Base-by-base conservation (phyloP, 2,888 invertebrate genomes). In the Drosophila nigricruria region DNA sequence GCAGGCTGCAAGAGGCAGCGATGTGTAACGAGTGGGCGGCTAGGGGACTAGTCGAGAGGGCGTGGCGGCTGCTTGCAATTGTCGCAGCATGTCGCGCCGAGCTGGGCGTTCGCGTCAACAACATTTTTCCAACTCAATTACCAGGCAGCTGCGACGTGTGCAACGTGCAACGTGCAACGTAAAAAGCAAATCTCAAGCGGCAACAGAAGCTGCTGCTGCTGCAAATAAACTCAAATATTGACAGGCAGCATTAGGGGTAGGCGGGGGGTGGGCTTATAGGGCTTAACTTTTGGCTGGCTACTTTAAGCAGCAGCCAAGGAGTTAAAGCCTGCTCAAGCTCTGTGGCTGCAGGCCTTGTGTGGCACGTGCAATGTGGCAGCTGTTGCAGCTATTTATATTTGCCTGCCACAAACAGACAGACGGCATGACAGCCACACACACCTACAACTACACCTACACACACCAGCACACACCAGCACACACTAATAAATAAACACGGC, bases 81-180 rank as follows among this genome's bases (percentile, higher is more conserved):
- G 88, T 86, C 81, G 88, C 88, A 76, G 77, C 86, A 77, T 84
- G 86, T 85, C 80, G 79, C 74, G 58, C 53, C 60, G 56, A 63
- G 66, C 73, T 54, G 63, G 60, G 65, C 70, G 68, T 53, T 27
- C 81, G 84, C 87, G 85, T 88, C 84, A 84, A 85, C 85, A 85
- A 86, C 75, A 84, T 88, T 88, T 85, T 89, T 85, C 88, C 89
- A 85, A 85, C 85, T 85, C 85, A 88, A 85, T 85, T 85, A 85
- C 85, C 84, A 76, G 70, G 67, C 84, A 74, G 82, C 73, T 68
- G 75, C 86, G 86, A 88, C 88, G 87, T 83, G 83, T 82, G 83
- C 70, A 73, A 74, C 82, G 85, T 85, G 83, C 71, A 83, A 79
- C 71, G 60, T 82, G 86, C 71, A 80, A 82, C 71, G 58, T 56